Evolutionary conservation across 2,888 invertebrate species (phyloP), one percentile per base, ranked within the genome.

Genomic region (Belgica antarctica): DNA sequence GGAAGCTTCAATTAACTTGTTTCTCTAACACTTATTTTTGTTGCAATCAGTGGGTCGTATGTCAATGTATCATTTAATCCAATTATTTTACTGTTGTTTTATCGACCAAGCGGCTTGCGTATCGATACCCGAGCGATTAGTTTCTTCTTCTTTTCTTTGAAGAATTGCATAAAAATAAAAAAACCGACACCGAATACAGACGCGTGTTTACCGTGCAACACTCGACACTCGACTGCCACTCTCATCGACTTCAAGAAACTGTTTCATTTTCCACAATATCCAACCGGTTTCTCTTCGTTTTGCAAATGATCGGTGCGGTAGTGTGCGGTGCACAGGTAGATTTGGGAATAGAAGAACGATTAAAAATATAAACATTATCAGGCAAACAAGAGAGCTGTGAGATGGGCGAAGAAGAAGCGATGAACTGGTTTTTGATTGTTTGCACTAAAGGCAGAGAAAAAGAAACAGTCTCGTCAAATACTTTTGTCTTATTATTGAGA

Each of bases 241-340:
- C 41, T 41, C 41, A 41, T n/a, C 36, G 12, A 31, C 17, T 31
- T 1, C 63, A 41, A 41, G 41, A 63, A 17, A 36, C 36, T 41
- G 63, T 63, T 63, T 63, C 63, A 63, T 36, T 63, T 63, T 63
- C 63, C 63, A 63, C 22, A n/a, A 36, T 63, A 22, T 17, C 25
- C 12, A 10, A 62, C 62, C 31, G 19, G n/a, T 62, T 31, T 62
- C 8, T 24, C 25, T 61, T 7, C 15, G 3, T 8, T 15, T 28
- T 3, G 62, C 61, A 8, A n/a, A n/a, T 52, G 52, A 52, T 22
- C 52, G 52, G 52, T 52, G 52, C 22, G 22, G 34, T 31, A 19
- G 52, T 52, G 52, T 22, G 22, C 22, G 52, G 17, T 52, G 52
- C 52, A 41, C 41, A 41, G 41, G 41, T 41, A 41, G 41, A 41